Evolutionary conservation across 2,888 invertebrate genomes (phyloP), one percentile per base, ranked within the genome.

Genomic region (Cerastoderma edule): DNA sequence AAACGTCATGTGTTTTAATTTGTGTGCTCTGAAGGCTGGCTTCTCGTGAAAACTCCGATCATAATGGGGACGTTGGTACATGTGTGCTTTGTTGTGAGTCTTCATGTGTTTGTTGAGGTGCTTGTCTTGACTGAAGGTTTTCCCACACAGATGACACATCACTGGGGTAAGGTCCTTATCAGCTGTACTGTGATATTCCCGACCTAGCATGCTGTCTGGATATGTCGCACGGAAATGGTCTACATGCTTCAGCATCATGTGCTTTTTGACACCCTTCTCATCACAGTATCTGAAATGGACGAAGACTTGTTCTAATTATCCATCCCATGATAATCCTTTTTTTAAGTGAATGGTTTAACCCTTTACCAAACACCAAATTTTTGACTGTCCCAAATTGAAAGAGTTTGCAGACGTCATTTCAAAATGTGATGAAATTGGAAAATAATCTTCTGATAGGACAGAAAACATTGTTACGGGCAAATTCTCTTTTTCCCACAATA

Each of bases 211-310:
- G 24, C 60, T 60, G 35, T 60, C 32, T 13, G 60, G 60, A 27
- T 24, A 60, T 16, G 60, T 33, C 4, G 22, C 39, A 22, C 39
- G 35, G 27, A 24, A 60, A 27, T 60, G 0, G 24, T 35, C 39
- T 13, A 60, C 3, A 22, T 60, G 60, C n/a, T 60, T 60, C 35
- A 60, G 2, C 60, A 60, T 35, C 24, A 60, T 60, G n/a, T 60
- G 60, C 39, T 60, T 35, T 32, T 57, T 72, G 1, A 72, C 57
- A 16, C 57, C 32, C 32, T 72, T 72, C 13, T 66, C 57, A 35
- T 56, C 66, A 66, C 72, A 72, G 66, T 72, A 72, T n/a, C 72
- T 72, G 32, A 22, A 72, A 72, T 4, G 33, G n/a, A 32, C n/a
- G 22, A 50, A 65, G 13, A 50, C 10, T 28, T 3, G 19, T 50